A percentile compares a stretch with the other conserved stretches of the same genome.
Evolutionary conservation across 1,140 invertebrate genomes (phyloP).

Genomic region (Myzus persicae): DNA sequence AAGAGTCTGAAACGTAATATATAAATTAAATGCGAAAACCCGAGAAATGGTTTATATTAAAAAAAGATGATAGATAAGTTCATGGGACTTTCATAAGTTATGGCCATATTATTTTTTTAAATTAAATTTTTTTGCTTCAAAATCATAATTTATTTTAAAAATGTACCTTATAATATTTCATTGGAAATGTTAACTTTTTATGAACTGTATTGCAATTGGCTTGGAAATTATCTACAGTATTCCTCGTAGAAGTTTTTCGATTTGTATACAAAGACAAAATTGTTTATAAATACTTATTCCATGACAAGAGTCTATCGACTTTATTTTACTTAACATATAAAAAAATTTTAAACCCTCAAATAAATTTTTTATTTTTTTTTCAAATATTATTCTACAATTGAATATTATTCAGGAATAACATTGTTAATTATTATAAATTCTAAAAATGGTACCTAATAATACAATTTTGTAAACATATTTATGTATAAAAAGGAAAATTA

Average conservation of each 20-base stretch:
- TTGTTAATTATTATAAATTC: background rate
- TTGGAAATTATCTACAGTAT: background rate
- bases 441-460: background rate
- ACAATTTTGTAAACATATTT: background rate
- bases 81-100: background rate
- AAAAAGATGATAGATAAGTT: conserved; percentile 37
- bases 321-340: background rate
- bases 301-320: background rate
- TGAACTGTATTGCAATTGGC: background rate
- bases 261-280: background rate
- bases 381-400: background rate
- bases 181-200: background rate
- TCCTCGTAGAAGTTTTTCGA: background rate
- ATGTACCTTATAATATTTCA: background rate
- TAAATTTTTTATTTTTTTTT: background rate
- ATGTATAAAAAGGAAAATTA: background rate
- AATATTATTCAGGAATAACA: background rate
- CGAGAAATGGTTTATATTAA: conserved; percentile 46
- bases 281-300: background rate
- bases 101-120: conserved; percentile 12
- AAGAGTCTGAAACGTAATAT: conserved; percentile 21
- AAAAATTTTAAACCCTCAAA: background rate
- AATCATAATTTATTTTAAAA: conserved; percentile 17
- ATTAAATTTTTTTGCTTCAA: conserved; percentile 18
- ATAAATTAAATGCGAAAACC: conserved; percentile 22